Evolutionary conservation across 2,888 invertebrate genomes (phyloP), one percentile per base, ranked within the genome.

Genomic region (Argynnis bischoffii): DNA sequence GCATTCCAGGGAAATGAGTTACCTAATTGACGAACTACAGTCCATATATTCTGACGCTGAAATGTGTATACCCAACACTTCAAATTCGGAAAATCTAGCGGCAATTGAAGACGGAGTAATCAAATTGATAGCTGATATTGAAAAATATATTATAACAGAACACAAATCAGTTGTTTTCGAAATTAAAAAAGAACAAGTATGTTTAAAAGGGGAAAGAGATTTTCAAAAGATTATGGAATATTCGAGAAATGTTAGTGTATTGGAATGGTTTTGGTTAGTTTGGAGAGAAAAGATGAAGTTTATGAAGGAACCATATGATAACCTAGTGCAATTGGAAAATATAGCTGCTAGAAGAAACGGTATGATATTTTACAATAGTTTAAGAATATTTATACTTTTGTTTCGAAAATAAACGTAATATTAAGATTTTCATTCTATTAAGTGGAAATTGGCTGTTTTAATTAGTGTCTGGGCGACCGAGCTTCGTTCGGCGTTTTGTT

Each of bases 201-300:
- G 95, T 80, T 86, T 95, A 50, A 87, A 89, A 69, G 95, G 94
- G 0, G 95, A 96, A 79, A 92, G 93, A 0, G 95, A 95, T 76
- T 85, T 96, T 75, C 94, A 94, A 60, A 86, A 86, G 15, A 76
- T 95, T 55, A 95, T 95, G 94, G 84, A 87, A 16, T 82, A 85
- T 63, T 87, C 91, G 1, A 89, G 79, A 59, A 87, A 90, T 35
- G 89, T 92, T 72, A 78, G 85, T 4, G 89, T 94, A 57, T 84
- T 95, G 64, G 85, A 86, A 71, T 94, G 94, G 94, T 86, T 94
- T 0, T 97, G 96, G 96, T 79, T 89, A 16, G 86, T 88, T 6
- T 97, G 96, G 96, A 90, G 96, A 71, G 89, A 95, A 72, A 93
- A 88, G 15, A 93, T 95, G 8, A 95, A 89, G 0, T 81, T 86